Base-by-base conservation (phyloP, 1,140 invertebrate genomes). In the Trichoplusia ni region DNA sequence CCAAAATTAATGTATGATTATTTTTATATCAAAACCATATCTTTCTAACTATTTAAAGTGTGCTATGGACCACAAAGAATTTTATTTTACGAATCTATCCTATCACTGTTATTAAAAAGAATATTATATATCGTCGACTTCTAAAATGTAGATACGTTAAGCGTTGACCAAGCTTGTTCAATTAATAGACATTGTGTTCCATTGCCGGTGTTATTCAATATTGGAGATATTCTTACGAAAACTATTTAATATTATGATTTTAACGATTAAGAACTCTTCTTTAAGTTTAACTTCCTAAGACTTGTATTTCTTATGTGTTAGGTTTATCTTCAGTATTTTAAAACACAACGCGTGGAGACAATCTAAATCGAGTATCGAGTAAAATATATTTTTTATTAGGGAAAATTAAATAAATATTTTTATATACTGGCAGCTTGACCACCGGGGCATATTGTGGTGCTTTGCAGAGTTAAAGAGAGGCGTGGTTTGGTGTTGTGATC, bases 361-460 rank as follows among this genome's bases (percentile, higher is more conserved):
- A 25, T 11, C n/a, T n/a, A n/a, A 23, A 33, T 31, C 16, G 38
- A 58, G 5, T 67, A 60, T 67, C 29, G 60, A 42, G 18, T 18
- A 38, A 60, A 47, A 67, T 61, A 58, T 71, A 66, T 65, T 64
- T 82, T 78, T 76, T 62, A 73, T 67, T 72, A 68, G 68, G 68
- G 70, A 65, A 69, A 67, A 71, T 23, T 54, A 75, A 33, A 54
- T 54, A 74, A 14, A 58, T 79, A 84, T 82, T 82, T 83, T 78
- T 81, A 62, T 81, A 58, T 58, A 78, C 64, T 64, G 42, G 70
- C 77, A 72, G 73, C 82, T 76, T 81, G 85, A 78, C 83, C 84
- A 84, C 83, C 84, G 85, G 82, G 42, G 63, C 54, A 73, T 61
- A 73, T 64, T 76, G 82, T 86, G 87, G 85, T 88, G 85, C 85